Conservation (phyloP, 2,888 invertebrate species). For the Ormyrus pomaceus region DNA sequence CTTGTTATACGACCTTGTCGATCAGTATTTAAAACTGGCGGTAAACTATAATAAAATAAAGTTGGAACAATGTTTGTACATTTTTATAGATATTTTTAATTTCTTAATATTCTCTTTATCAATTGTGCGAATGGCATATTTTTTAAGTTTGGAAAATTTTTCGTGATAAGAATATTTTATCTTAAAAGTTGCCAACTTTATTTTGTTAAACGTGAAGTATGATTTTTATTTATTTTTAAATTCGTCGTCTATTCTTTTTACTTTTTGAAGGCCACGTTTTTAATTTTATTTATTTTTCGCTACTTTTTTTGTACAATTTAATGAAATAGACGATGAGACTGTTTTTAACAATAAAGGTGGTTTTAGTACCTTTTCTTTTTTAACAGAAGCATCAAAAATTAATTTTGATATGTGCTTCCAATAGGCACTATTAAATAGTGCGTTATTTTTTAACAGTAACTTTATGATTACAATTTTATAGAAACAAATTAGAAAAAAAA, state of each 20-base stretch:
- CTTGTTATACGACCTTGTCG: too few relatives aligned
- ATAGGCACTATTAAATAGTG: background rate
- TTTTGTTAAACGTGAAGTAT: slow-evolving; percentile 1
- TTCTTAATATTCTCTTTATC: too few relatives aligned
- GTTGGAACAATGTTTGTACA: too few relatives aligned
- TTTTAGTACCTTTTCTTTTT: slow-evolving; percentile 7
- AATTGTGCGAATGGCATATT: too few relatives aligned
- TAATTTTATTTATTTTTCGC: slow-evolving; percentile 13
- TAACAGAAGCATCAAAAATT: background rate
- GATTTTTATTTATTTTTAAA: slow-evolving; percentile 12
- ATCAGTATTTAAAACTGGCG: too few relatives aligned
- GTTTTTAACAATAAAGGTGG: slow-evolving; percentile 1
- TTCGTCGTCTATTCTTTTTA: slow-evolving; percentile 25
- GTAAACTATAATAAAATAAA: too few relatives aligned
- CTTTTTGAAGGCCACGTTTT: slow-evolving; percentile 14
- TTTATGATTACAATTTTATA: background rate
- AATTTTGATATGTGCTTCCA: slow-evolving; percentile 11
- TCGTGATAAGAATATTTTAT: too few relatives aligned
- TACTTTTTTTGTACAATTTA: slow-evolving; percentile 24
- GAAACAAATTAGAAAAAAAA: slow-evolving; percentile 6
- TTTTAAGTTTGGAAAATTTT: too few relatives aligned
- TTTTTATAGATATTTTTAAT: too few relatives aligned
- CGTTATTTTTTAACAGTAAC: background rate
- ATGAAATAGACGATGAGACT: slow-evolving; percentile 3
- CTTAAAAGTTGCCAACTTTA: slow-evolving; percentile 11